Percentiles rank a stretch among this genome's conserved stretches.
These are phyloP conservation scores for Aythya baeri DNA, from an alignment of 2,113 vertebrate species.

Conservation along the genomic window DNA sequence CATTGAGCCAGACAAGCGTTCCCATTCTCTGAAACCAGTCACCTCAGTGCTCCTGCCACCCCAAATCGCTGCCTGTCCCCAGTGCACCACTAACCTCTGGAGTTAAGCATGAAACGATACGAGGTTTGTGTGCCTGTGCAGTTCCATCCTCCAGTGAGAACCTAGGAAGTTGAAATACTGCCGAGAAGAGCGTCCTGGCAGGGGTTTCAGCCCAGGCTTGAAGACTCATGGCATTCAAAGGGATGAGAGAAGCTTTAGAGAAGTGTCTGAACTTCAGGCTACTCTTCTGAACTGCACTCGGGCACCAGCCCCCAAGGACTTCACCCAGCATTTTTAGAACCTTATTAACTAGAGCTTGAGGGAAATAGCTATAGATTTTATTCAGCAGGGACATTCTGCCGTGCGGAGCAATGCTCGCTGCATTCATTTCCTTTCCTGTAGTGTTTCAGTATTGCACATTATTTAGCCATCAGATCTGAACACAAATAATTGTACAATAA, in stretches of 20 bases:
- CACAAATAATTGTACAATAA: slow-evolving; percentile 54
- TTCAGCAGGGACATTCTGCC: slow-evolving; percentile 15
- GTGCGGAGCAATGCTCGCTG: neutral
- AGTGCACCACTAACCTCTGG: neutral
- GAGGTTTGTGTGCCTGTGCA: neutral
- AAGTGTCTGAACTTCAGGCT: neutral
- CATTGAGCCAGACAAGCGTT: neutral
- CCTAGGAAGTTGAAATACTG: neutral
- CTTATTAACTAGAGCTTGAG: slow-evolving; percentile 8
- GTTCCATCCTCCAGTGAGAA: neutral
- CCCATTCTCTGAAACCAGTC: neutral
- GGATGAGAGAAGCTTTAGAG: neutral
- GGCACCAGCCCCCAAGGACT: neutral
- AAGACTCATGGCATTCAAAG: neutral
- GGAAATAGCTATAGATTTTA: slow-evolving; percentile 48
- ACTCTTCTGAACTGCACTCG: slow-evolving; percentile 3
- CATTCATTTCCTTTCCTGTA: slow-evolving; percentile 29
- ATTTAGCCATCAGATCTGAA: slow-evolving; percentile 37
- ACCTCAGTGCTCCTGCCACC: neutral
- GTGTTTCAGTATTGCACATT: neutral
- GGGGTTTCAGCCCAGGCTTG: neutral
- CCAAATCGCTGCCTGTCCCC: neutral
- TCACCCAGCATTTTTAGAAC: slow-evolving; percentile 39
- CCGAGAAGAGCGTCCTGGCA: neutral
- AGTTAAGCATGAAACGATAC: neutral